phyloP scores from a whole-genome alignment of 1,140 invertebrate species.

The Hycleus cichorii region DNA sequence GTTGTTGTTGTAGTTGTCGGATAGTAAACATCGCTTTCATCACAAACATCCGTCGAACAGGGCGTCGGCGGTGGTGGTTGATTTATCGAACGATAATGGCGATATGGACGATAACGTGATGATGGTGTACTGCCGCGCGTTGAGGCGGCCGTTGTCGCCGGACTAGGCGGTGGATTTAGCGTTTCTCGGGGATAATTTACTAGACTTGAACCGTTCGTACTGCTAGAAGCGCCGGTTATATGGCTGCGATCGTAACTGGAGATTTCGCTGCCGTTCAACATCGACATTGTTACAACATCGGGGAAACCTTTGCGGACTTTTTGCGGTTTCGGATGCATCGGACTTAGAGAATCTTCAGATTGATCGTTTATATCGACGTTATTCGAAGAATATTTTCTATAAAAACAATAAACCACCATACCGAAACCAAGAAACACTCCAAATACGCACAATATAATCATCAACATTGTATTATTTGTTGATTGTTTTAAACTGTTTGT shows the following conservation, averaged over 20 bases:
- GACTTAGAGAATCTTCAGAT: conserved; percentile 41
- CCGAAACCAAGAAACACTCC: conserved; percentile 33
- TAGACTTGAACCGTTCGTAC: conserved; percentile 50
- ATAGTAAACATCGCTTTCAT: conserved; percentile 75
- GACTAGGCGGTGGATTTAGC: conserved; percentile 83
- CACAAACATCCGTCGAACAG: conserved; percentile 88
- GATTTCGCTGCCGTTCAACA: conserved; percentile 48
- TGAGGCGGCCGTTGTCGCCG: conserved; percentile 63
- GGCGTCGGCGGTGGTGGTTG: conserved; percentile 88
- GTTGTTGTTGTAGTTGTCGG: conserved; percentile 38
- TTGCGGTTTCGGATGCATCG: conserved; percentile 27
- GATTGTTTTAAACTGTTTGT: conserved; percentile 16
- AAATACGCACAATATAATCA: conserved; percentile 33
- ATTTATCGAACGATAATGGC: conserved; percentile 70
- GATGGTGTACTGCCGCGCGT: conserved; percentile 50
- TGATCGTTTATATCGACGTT: conserved; percentile 43
- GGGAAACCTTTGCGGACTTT: conserved; percentile 38
- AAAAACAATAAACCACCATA: conserved; percentile 20
- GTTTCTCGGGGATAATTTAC: conserved; percentile 70
- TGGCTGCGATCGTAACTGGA: conserved; percentile 70
- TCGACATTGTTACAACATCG: conserved; percentile 58
- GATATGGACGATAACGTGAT: conserved; percentile 57
- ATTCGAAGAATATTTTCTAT: conserved; percentile 9
- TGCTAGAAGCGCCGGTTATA: conserved; percentile 75
- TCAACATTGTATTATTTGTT: conserved; percentile 37